Conservation (phyloP, 1,140 invertebrate genomes). For the Camponotus pennsylvanicus region DNA sequence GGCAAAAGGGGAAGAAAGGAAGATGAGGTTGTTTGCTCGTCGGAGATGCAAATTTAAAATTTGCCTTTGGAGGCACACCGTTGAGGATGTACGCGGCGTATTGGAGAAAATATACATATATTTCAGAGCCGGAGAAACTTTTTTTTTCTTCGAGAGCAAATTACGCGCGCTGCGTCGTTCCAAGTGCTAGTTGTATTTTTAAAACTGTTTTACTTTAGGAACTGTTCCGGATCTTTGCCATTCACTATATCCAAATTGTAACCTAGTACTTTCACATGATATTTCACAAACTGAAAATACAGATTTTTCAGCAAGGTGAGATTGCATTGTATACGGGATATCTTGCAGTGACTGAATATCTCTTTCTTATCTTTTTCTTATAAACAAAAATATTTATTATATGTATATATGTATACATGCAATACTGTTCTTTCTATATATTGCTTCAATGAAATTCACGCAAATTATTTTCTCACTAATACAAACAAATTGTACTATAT, state of each 20-base stretch:
- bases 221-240: slow-evolving; percentile 1
- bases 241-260: background rate
- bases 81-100: background rate
- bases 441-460: background rate
- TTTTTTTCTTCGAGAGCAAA: slow-evolving; percentile 11
- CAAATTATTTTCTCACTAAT: slow-evolving; percentile 1
- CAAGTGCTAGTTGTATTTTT: background rate
- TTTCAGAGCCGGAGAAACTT: slow-evolving; percentile 7
- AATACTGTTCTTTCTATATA: background rate
- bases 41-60: slow-evolving; percentile 22
- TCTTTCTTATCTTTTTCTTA: background rate
- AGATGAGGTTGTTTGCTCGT: background rate
- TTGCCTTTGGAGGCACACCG: slow-evolving; percentile 7
- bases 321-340: background rate
- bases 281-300: background rate
- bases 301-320: background rate
- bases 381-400: no score
- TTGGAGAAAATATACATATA: background rate
- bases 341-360: background rate
- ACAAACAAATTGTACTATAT: background rate
- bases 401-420: background rate
- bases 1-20: no score
- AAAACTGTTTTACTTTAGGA: slow-evolving; percentile 39
- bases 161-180: background rate
- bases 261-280: background rate